phyloP scores from a whole-genome alignment of 2,113 vertebrate species.

The Ptilorrhoa leucosticta region DNA sequence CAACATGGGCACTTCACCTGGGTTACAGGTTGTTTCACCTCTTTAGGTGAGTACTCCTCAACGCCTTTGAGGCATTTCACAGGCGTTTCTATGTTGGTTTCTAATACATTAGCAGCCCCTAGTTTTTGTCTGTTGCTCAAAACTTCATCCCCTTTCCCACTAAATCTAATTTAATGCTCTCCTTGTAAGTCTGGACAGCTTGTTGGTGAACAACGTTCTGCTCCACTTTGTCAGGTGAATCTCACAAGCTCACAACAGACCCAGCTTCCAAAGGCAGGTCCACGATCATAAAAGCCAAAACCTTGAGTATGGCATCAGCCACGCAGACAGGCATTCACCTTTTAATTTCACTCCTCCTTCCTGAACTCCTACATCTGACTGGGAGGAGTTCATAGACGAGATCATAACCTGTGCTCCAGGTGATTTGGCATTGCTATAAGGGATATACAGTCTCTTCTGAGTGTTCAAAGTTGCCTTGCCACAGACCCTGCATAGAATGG shows the following conservation, averaged over 20 bases:
- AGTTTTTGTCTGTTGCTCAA: not conserved
- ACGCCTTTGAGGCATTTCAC: not conserved
- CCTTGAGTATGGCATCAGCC: not conserved
- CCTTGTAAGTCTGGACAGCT: not conserved
- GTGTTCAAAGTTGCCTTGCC: not conserved
- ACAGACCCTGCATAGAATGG: not conserved
- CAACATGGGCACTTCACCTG: not conserved
- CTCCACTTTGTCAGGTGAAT: not conserved
- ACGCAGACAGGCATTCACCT: fast-evolving
- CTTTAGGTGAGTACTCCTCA: not conserved
- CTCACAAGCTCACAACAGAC: not conserved
- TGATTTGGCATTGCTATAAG: not conserved
- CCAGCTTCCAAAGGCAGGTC: not conserved
- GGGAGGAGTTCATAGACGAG: not conserved
- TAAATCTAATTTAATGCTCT: not conserved
- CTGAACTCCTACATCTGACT: not conserved
- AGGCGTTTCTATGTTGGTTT: not conserved
- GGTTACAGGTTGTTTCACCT: not conserved
- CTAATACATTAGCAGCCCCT: not conserved
- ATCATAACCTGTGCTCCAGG: not conserved
- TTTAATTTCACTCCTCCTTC: not conserved
- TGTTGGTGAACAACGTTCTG: too few relatives aligned
- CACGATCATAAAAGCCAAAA: fast-evolving
- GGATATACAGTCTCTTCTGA: not conserved
- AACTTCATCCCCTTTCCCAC: not conserved